Evolutionary conservation across 2,113 vertebrate genomes (phyloP).

Genomic region (Numida meleagris): DNA sequence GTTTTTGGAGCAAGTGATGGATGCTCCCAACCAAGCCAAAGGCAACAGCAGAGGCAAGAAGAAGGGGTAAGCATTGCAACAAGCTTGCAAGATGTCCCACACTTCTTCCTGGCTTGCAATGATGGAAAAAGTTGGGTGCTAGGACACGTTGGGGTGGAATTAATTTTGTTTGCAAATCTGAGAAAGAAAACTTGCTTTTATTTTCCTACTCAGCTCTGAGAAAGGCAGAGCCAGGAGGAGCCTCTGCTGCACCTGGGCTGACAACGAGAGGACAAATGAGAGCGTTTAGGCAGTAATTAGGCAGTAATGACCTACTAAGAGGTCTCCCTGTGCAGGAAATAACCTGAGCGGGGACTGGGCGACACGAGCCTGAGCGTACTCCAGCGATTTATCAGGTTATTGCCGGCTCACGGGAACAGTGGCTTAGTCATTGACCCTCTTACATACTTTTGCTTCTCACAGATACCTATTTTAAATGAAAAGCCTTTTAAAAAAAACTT

Average conservation of each 20-base stretch:
- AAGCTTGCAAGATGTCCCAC: accelerated
- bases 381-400: constrained; percentile 51
- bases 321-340: constrained; percentile 26
- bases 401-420: background rate
- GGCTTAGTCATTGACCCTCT: constrained; percentile 40
- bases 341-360: background rate
- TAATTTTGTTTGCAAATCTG: background rate
- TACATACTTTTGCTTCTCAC: background rate
- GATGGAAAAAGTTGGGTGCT: accelerated
- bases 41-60: background rate
- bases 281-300: constrained; percentile 74
- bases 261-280: constrained; percentile 72
- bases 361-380: background rate
- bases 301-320: constrained; percentile 62
- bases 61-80: background rate
- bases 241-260: background rate
- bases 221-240: background rate
- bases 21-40: background rate
- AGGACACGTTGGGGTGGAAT: accelerated
- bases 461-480: background rate
- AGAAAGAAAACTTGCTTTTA: background rate
- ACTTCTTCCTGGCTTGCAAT: accelerated
- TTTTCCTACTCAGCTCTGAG: background rate
- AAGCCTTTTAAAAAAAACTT: background rate
- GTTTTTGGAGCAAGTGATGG: background rate